These are phyloP conservation scores for Irena cyanogastra DNA, from an alignment of 2,113 vertebrate genomes.

Conservation along the genomic window DNA sequence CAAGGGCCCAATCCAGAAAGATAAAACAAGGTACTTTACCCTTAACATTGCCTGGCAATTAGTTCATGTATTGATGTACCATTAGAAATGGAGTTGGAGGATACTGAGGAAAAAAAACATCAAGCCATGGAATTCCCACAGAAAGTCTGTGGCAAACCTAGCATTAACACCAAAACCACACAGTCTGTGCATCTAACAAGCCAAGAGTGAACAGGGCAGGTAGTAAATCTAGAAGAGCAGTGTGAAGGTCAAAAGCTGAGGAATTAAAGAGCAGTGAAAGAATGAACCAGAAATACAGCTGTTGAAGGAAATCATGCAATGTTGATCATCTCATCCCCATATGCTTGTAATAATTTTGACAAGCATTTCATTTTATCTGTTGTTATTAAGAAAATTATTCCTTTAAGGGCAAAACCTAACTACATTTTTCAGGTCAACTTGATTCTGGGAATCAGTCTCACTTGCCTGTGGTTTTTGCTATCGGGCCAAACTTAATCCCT, in stretches of 20 bases:
- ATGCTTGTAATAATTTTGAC: constrained; percentile 6
- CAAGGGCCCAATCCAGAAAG: background rate
- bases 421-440: constrained; percentile 31
- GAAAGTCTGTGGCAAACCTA: background rate
- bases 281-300: background rate
- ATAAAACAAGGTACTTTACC: background rate
- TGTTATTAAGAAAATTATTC: constrained; percentile 29
- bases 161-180: background rate
- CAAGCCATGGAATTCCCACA: background rate
- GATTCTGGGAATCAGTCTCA: constrained; percentile 36
- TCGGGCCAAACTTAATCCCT: constrained; percentile 19
- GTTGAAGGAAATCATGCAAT: background rate
- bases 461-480: constrained; percentile 32
- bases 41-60: background rate
- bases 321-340: background rate
- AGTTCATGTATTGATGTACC: background rate
- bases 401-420: constrained; percentile 27
- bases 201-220: background rate
- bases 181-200: background rate
- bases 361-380: background rate
- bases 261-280: background rate
- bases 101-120: background rate
- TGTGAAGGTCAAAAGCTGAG: background rate
- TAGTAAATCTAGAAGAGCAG: background rate
- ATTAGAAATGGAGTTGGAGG: background rate